Conservation (phyloP, 2,113 vertebrate species). For the Etheostoma cragini region DNA sequence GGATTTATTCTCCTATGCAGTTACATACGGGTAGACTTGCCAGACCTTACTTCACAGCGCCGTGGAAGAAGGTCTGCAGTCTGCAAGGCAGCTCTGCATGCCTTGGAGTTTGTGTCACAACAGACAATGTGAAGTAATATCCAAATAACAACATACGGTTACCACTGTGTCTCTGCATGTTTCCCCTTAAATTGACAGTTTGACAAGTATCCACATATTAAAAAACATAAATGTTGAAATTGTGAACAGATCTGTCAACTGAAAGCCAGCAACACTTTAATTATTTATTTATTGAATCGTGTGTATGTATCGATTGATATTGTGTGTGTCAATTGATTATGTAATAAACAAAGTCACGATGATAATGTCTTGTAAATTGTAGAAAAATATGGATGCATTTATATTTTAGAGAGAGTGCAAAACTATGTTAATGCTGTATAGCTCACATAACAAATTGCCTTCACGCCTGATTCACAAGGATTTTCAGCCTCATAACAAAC, state of each 20-base stretch:
- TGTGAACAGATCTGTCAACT: background rate
- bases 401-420: too few relatives aligned
- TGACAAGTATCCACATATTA: background rate
- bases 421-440: too few relatives aligned
- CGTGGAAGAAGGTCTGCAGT: background rate
- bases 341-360: background rate
- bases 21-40: too few relatives aligned
- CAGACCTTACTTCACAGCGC: too few relatives aligned
- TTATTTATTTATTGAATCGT: slow-evolving; percentile 1
- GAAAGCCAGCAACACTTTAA: background rate
- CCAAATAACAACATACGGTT: background rate
- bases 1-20: too few relatives aligned
- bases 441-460: background rate
- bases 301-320: background rate
- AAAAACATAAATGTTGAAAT: background rate
- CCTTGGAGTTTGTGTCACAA: background rate
- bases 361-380: background rate
- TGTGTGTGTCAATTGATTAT: background rate
- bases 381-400: background rate
- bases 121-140: background rate
- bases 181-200: background rate
- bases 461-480: background rate
- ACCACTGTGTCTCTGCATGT: background rate
- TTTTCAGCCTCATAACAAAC: background rate
- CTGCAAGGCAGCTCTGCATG: background rate